Conservation (phyloP, 2,888 invertebrate genomes). For the Lasioglossum zephyrum region DNA sequence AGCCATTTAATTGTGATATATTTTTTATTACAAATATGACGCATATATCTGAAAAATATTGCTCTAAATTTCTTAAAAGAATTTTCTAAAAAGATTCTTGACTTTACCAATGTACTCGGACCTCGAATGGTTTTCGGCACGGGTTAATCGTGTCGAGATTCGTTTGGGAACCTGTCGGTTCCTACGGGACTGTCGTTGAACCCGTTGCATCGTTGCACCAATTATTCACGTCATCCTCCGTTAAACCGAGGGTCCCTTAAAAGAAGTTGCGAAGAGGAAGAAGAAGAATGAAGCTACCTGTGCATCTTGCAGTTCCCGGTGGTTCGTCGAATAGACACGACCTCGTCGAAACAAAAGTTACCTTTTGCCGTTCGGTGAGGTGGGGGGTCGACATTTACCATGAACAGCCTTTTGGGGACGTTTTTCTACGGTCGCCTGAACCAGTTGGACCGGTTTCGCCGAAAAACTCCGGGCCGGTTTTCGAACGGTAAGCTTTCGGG, state of each 20-base stretch:
- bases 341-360: slow-evolving; percentile 77
- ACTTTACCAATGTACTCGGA: background rate
- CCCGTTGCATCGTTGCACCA: background rate
- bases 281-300: slow-evolving; percentile 2
- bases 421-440: slow-evolving; percentile 50
- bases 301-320: slow-evolving; percentile 31
- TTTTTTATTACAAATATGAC: too few species aligned
- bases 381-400: background rate
- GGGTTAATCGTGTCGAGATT: background rate
- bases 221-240: slow-evolving; percentile 5
- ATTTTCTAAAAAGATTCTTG: too few species aligned
- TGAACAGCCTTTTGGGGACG: background rate
- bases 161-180: background rate
- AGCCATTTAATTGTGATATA: too few species aligned
- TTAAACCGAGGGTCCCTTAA: background rate
- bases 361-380: slow-evolving; percentile 64
- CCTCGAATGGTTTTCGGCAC: background rate
- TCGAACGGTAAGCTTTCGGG: slow-evolving; percentile 31
- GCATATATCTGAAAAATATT: too few species aligned
- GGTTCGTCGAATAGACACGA: slow-evolving; percentile 61
- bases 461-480: slow-evolving; percentile 78
- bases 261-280: background rate
- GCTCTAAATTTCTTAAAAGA: too few species aligned
- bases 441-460: slow-evolving; percentile 81
- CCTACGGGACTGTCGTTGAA: background rate